Evolutionary conservation across 2,888 invertebrate genomes (phyloP).

Genomic region (Napeogenes inachia): DNA sequence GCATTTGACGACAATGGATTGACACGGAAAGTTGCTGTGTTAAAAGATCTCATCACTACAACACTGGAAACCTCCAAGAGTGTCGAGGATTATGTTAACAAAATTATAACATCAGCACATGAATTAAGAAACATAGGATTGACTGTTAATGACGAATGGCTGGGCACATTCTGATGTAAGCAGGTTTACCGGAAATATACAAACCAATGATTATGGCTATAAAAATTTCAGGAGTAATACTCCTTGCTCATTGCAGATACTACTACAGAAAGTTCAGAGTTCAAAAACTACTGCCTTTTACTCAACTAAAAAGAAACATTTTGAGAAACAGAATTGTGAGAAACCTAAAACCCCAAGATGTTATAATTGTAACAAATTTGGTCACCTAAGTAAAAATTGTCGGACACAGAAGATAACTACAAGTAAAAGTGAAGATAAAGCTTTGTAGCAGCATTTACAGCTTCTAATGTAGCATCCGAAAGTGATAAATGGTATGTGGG

Average conservation of each 20-base stretch:
- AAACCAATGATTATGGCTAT: conserved; percentile 28
- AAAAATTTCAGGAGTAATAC: conserved; percentile 13
- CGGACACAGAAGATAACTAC: conserved; percentile 1
- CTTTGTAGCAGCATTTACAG: conserved; percentile 14
- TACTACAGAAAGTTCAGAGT: conserved; percentile 24
- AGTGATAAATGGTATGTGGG: conserved; percentile 25
- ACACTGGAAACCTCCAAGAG: conserved; percentile 21
- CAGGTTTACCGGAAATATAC: conserved; percentile 4
- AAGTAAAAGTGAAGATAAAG: background rate
- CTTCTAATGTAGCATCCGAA: background rate
- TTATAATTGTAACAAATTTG: conserved; percentile 21
- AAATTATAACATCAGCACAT: conserved; percentile 29
- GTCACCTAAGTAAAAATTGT: background rate
- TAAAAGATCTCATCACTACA: conserved; percentile 30
- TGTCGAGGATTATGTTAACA: conserved; percentile 10
- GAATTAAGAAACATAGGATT: conserved; percentile 29
- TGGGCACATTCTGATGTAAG: too few relatives aligned
- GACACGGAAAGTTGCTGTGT: conserved; percentile 26
- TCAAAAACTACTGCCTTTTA: conserved; percentile 18
- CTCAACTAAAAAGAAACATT: conserved; percentile 8
- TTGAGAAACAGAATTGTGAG: too few relatives aligned
- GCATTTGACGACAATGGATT: conserved; percentile 33
- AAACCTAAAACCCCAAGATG: conserved; percentile 18
- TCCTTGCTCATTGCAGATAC: conserved; percentile 12
- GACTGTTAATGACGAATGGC: conserved; percentile 19